phyloP scores from a whole-genome alignment of 2,888 invertebrate genomes.

The Acrocyrtus sp. region DNA sequence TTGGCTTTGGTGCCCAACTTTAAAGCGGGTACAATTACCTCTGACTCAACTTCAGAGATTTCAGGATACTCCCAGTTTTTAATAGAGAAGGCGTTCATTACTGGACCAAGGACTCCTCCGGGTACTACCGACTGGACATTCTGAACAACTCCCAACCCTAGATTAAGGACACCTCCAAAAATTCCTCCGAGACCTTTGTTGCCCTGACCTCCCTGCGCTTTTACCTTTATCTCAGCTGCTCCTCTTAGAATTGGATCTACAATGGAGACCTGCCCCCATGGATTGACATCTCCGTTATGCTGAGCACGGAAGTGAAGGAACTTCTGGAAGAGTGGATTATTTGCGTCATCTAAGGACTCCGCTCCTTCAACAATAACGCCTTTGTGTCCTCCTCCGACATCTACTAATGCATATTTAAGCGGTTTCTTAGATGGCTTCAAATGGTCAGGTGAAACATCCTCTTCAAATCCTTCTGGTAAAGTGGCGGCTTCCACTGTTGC shows the following conservation, averaged over 20 bases:
- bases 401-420: slow-evolving; percentile 11
- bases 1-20: background rate
- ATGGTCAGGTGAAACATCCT: background rate
- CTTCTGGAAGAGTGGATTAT: slow-evolving; percentile 31
- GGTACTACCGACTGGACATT: background rate
- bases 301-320: slow-evolving; percentile 31
- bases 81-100: background rate
- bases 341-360: slow-evolving; percentile 17
- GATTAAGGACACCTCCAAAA: too few relatives aligned
- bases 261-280: slow-evolving; percentile 16
- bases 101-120: background rate
- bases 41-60: too few relatives aligned
- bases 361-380: slow-evolving; percentile 11
- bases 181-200: too few relatives aligned
- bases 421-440: background rate
- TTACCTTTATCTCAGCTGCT: too few relatives aligned
- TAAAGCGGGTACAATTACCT: too few relatives aligned
- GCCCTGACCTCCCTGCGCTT: background rate
- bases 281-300: slow-evolving; percentile 18
- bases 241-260: slow-evolving; percentile 11
- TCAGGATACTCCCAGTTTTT: background rate
- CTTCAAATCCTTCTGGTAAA: background rate
- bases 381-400: slow-evolving; percentile 20
- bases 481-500: background rate
- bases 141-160: background rate